These are phyloP conservation scores for Lagocephalus sceleratus DNA, from an alignment of 2,797 vertebrate genomes.

Conservation along the genomic window DNA sequence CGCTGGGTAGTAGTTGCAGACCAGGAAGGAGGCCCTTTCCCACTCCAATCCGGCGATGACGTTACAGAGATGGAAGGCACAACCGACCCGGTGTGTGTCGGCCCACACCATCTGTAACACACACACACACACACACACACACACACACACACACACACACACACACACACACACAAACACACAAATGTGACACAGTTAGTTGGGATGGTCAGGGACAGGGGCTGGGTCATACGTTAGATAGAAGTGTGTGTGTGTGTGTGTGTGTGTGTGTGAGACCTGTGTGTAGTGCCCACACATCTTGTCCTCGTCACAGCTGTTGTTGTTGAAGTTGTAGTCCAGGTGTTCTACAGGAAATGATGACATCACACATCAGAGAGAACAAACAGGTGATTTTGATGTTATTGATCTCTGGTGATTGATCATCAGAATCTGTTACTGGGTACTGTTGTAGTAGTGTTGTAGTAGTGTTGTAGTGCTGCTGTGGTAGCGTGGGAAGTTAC, in stretches of 20 bases:
- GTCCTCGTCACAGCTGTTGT: constrained; percentile 65
- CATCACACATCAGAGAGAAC: neutral
- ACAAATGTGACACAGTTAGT: no score
- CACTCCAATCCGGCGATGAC: constrained; percentile 47
- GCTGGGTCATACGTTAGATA: no score
- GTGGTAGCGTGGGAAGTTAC: no score
- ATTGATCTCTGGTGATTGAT: no score
- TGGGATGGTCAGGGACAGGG: no score
- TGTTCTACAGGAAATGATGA: constrained; percentile 27
- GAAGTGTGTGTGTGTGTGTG: neutral
- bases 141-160: neutral
- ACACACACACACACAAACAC: no score
- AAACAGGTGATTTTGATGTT: neutral
- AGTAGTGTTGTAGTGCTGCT: no score
- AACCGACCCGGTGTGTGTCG: constrained; percentile 63
- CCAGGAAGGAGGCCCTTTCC: constrained; percentile 47
- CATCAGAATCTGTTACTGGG: no score
- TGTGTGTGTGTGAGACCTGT: constrained; percentile 60
- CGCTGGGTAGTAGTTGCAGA: constrained; percentile 77
- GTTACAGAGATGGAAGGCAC: constrained; percentile 65
- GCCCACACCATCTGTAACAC: constrained; percentile 78
- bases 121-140: constrained; percentile 32
- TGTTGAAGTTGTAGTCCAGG: constrained; percentile 53
- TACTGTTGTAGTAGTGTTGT: no score
- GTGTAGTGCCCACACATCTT: constrained; percentile 78